Conservation (phyloP, 2,888 invertebrate genomes). For the Scaptomyza parva region DNA sequence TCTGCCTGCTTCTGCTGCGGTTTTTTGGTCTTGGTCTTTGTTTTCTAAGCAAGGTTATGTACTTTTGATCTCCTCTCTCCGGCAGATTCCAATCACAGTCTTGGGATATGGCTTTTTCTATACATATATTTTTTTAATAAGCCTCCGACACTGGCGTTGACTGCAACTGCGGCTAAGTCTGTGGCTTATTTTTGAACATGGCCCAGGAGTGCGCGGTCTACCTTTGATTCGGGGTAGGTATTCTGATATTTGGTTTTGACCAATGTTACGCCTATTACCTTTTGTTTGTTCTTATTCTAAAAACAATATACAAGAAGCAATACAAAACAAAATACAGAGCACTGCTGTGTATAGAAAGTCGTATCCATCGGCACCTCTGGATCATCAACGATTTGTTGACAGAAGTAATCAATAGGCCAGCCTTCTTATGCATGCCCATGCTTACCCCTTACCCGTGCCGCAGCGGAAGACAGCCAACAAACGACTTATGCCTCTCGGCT, state of each 20-base stretch:
- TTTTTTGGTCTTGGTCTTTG: constrained; percentile 58
- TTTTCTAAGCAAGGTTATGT: constrained; percentile 60
- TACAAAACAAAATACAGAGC: constrained; percentile 27
- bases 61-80: constrained; percentile 8
- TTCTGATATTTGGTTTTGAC: constrained; percentile 19
- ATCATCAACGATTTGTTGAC: constrained; percentile 41
- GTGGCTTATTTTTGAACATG: constrained; percentile 28
- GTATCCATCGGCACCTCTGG: constrained; percentile 32
- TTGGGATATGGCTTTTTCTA: constrained; percentile 7
- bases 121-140: constrained; percentile 20
- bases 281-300: constrained; percentile 24
- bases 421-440: constrained; percentile 19
- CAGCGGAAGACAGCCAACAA: constrained; percentile 1
- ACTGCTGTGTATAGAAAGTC: constrained; percentile 6
- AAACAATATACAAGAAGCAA: constrained; percentile 10
- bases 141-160: constrained; percentile 39
- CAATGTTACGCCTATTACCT: constrained; percentile 37
- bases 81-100: background rate
- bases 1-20: constrained; percentile 55
- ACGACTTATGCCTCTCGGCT: constrained; percentile 3
- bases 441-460: constrained; percentile 3
- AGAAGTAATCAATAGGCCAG: constrained; percentile 48
- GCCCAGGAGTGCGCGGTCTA: background rate
- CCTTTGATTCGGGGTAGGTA: constrained; percentile 1
- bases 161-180: constrained; percentile 43